Percentiles rank a stretch among this genome's conserved stretches.
Evolutionary conservation across 2,888 invertebrate species (phyloP).

Genomic region (Molorchus minor): DNA sequence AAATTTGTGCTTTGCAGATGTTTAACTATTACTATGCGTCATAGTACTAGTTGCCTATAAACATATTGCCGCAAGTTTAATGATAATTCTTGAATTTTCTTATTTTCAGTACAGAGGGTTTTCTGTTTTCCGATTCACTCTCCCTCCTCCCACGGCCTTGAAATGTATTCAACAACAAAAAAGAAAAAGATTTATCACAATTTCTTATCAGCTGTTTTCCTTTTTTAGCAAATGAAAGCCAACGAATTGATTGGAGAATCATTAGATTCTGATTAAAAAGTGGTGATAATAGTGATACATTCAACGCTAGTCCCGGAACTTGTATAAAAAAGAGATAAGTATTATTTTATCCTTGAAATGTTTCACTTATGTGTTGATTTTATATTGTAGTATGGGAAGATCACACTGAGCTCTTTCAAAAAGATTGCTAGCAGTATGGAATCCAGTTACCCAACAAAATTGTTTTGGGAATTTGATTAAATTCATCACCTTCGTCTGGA

Average conservation of each 20-base stretch:
- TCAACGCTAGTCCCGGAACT: not conserved
- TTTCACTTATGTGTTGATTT: slow-evolving; percentile 11
- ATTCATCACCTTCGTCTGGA: too few relatives aligned
- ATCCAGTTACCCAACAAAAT: too few relatives aligned
- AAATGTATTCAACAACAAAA: slow-evolving; percentile 23
- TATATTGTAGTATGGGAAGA: slow-evolving; percentile 13
- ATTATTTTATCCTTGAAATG: not conserved
- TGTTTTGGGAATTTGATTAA: too few relatives aligned
- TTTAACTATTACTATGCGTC: too few relatives aligned
- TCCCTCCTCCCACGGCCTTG: not conserved
- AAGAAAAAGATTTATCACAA: not conserved
- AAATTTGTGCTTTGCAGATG: too few relatives aligned
- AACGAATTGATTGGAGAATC: slow-evolving; percentile 27
- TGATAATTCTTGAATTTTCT: not conserved
- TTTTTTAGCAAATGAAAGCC: slow-evolving; percentile 28
- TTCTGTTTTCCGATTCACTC: not conserved
- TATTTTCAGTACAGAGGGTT: not conserved
- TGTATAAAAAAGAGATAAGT: slow-evolving; percentile 20
- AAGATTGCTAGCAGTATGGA: too few relatives aligned
- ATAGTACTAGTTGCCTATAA: too few relatives aligned
- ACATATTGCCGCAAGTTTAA: too few relatives aligned
- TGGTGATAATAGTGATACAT: not conserved
- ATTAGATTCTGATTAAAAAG: slow-evolving; percentile 18
- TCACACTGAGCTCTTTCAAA: too few relatives aligned
- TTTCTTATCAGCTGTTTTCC: slow-evolving; percentile 32